Base-by-base conservation (phyloP, 2,113 vertebrate genomes). In the Xiphophorus couchianus region DNA sequence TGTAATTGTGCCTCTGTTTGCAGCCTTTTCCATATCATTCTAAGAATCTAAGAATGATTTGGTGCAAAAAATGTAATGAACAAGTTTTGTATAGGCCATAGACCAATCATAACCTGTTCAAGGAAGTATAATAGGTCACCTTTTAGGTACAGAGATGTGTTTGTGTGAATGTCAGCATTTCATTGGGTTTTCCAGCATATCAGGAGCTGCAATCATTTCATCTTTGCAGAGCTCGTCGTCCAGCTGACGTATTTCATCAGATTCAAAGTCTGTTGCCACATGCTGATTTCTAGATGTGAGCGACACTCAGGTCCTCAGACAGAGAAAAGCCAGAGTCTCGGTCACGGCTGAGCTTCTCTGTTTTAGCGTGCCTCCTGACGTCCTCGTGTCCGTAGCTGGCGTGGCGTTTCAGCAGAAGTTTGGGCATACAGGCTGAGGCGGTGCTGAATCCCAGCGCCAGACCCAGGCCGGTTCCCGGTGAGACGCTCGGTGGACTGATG, bases 221-320 rank as follows among this genome's bases (percentile, higher is more conserved):
- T 65, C 69, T 70, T 73, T 62, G 7, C 5, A 6, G 63, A n/a
- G 33, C 8, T 78, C 30, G 64, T 54, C 22, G 8, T 58, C 22
- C 51, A 58, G 51, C 25, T 58, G 51, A n/a, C 2, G 3, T 25
- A 58, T 58, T n/a, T 58, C 1, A 58, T 58, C 51, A 10, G 25
- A 58, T 22, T n/a, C 51, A 58, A 58, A 25, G 51, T 58, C 51
- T 19, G 30, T 33, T 30, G 30, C 19, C 30, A 64, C 22, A 42
- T 66, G n/a, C 11, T 28, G 25, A 27, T 42, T 37, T 39, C 92
- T 94, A 97, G 71, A 96, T 92, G 3, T 96, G 94, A 25, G 95
- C 96, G 78, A 96, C 94, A n/a, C 93, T 97, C 71, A 97, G 93
- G 88, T 97, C 96, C 82, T 95, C 94, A 27, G 95, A 97, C 84